Evolutionary conservation across 2,888 invertebrate genomes (phyloP).

Genomic region (Leptinotarsa tumamoca): DNA sequence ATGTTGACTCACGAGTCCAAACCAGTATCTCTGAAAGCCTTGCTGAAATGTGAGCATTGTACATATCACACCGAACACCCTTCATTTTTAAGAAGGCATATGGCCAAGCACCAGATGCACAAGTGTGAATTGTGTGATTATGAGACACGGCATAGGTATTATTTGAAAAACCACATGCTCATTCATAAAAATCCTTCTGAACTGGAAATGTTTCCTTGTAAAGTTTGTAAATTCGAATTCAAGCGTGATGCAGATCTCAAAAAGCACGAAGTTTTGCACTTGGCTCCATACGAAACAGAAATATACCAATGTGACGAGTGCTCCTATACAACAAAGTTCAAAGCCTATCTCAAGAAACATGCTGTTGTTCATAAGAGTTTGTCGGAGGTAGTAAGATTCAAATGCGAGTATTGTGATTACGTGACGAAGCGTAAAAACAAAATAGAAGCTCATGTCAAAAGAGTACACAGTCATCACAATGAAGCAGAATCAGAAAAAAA

Average conservation of each 20-base stretch:
- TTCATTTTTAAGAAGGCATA: slow-evolving; percentile 15
- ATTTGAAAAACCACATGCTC: slow-evolving; percentile 13
- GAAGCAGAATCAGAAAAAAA: neutral
- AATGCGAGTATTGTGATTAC: slow-evolving; percentile 22
- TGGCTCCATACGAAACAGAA: neutral
- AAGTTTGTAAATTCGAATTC: slow-evolving; percentile 2
- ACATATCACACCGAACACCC: neutral
- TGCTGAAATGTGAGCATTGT: neutral
- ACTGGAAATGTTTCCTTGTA: slow-evolving; percentile 3
- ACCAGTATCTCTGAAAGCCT: slow-evolving; percentile 3
- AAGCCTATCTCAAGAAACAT: slow-evolving; percentile 19
- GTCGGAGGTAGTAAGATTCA: neutral
- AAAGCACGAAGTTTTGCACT: slow-evolving; percentile 7
- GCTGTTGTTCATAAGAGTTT: slow-evolving; percentile 4
- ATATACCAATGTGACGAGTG: slow-evolving; percentile 21
- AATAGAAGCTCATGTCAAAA: slow-evolving; percentile 18
- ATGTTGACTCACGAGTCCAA: slow-evolving; percentile 6
- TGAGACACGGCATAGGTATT: neutral
- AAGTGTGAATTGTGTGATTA: slow-evolving; percentile 9
- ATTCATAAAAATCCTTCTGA: slow-evolving; percentile 9
- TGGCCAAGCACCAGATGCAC: slow-evolving; percentile 2
- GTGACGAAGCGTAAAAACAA: neutral
- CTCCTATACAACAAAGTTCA: slow-evolving; percentile 10
- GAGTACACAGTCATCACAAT: slow-evolving; percentile 5
- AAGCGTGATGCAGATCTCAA: slow-evolving; percentile 12